Base-by-base conservation (phyloP, 2,113 vertebrate genomes). In the Sisor rabdophorus region DNA sequence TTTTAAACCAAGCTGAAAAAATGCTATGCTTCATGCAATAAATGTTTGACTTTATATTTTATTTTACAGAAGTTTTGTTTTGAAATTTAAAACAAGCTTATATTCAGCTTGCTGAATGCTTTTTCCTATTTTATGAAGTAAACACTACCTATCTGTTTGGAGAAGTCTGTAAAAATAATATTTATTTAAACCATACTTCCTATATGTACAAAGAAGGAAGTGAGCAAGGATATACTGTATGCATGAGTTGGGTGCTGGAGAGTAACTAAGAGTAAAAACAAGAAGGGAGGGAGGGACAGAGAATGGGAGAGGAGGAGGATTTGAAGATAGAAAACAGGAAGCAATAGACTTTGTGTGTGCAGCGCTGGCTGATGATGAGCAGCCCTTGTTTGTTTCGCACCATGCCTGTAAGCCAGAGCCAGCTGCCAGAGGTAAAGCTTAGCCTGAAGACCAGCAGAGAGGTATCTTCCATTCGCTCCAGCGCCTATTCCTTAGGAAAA, bases 341-440 rank as follows among this genome's bases (percentile, higher is more conserved):
- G 84, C 84, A 17, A 73, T 81, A 82, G 84, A 85, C 83, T 75
- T 77, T 82, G 85, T 79, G 30, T 40, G 13, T 48, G n/a, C n/a
- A 76, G 54, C 26, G 56, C 75, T 80, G 55, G 85, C 76, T 85
- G 75, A 87, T 67, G 79, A 93, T 93, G 90, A 93, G 88, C 87
- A 92, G 91, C 89, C 92, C 90, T 0, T 92, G 92, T 76, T 80
- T 93, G 86, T 86, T 86, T 79, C 88, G 87, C 1, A 74, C 90
- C 15, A 75, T 89, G 79, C 89, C 91, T 13, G 73, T 92, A 26
- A 87, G 83, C 82, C 91, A 91, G 67, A 87, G 88, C 67, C 87
- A 87, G 81, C 87, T 92, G 50, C 28, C 89, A 73, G 91, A 93
- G 81, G 89, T 92, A 82, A 91, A 89, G 84, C 80, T 92, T 87